Conservation (phyloP, 1,140 invertebrate genomes). For the Atta cephalotes region DNA sequence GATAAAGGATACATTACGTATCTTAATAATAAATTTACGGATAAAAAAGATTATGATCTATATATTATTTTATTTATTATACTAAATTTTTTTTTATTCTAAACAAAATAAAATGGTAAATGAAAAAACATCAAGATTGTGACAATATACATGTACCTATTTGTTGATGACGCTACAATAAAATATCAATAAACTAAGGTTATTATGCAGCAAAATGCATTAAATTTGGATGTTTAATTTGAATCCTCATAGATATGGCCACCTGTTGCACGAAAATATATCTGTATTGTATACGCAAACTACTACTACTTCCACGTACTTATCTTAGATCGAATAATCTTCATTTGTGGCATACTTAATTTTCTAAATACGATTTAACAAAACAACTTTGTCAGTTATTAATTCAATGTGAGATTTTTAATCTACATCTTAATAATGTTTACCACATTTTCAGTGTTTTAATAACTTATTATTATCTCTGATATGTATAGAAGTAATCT, state of each 20-base stretch:
- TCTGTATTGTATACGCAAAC: slow-evolving; percentile 60
- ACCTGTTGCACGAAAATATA: slow-evolving; percentile 73
- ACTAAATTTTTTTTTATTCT: not conserved
- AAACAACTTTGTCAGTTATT: not conserved
- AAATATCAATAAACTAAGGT: slow-evolving; percentile 1
- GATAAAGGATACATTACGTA: not conserved
- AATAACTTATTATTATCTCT: not conserved
- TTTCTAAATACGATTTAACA: not conserved
- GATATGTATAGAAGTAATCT: not conserved
- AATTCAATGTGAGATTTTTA: not conserved
- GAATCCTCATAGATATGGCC: slow-evolving; percentile 60
- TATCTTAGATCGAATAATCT: slow-evolving; percentile 31
- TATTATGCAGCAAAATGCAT: slow-evolving; percentile 4
- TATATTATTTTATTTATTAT: slow-evolving; percentile 1
- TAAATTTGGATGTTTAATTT: slow-evolving; percentile 48
- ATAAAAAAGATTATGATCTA: not conserved
- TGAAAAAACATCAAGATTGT: not conserved
- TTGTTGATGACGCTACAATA: not conserved
- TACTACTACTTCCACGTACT: slow-evolving; percentile 23
- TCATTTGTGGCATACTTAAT: not conserved
- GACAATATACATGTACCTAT: not conserved
- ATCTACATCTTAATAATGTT: not conserved
- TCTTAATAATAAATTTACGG: not conserved
- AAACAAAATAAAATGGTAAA: not conserved
- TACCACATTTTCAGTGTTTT: not conserved